phyloP scores from a whole-genome alignment of 2,797 vertebrate species.

The Pseudocheirus occidentalis region DNA sequence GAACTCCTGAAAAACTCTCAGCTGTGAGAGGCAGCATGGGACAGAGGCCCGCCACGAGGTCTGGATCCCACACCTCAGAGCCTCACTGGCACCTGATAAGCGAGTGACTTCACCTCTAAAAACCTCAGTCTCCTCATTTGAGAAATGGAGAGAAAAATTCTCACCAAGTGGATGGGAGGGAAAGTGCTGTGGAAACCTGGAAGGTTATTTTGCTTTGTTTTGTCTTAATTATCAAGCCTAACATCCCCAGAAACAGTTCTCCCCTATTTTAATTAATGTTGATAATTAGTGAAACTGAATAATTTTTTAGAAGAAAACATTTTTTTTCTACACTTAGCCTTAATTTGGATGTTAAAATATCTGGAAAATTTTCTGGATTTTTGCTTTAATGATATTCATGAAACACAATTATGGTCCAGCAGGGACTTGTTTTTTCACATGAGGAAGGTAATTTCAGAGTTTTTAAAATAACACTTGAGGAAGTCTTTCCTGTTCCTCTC shows the following conservation, averaged over 20 bases:
- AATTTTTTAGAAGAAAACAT: conserved; percentile 24
- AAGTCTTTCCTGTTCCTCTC: background rate
- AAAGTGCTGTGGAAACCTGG: background rate
- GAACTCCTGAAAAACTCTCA: background rate
- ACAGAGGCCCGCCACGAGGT: background rate
- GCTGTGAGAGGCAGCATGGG: background rate
- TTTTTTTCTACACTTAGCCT: conserved; percentile 10
- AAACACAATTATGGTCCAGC: conserved; percentile 8
- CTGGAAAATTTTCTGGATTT: conserved; percentile 44
- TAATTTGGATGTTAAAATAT: conserved; percentile 3
- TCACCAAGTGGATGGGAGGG: background rate
- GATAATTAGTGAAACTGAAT: conserved; percentile 26
- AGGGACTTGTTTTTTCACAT: conserved; percentile 12
- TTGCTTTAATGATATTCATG: conserved; percentile 42
- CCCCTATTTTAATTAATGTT: conserved; percentile 11
- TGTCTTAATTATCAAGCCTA: background rate
- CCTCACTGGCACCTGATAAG: background rate
- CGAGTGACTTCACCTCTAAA: background rate
- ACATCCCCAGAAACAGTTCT: conserved; percentile 7
- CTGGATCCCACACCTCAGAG: background rate
- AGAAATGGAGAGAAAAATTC: background rate
- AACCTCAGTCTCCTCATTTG: background rate
- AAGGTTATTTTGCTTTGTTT: conserved; percentile 3
- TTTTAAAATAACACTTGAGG: conserved; percentile 35
- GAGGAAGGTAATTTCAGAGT: background rate